phyloP scores from a whole-genome alignment of 1,140 invertebrate species.

The Tetramorium simillimum region DNA sequence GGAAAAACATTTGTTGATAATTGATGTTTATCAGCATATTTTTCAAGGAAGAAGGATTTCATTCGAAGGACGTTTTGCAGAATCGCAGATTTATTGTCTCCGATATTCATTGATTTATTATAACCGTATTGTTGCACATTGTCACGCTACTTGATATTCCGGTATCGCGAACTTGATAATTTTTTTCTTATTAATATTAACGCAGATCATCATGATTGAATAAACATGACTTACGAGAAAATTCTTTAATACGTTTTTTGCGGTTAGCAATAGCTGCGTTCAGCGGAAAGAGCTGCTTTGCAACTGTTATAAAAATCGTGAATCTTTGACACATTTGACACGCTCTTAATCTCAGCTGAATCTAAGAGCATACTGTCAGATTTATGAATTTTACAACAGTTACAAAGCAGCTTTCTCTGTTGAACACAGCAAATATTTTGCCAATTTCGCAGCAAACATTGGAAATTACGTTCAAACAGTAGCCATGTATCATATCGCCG shows the following conservation, averaged over 20 bases:
- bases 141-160: background rate
- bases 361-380: too few relatives aligned
- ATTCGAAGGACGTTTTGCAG: background rate
- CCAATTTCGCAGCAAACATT: background rate
- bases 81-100: background rate
- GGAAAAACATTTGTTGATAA: background rate
- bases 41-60: background rate
- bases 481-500: background rate
- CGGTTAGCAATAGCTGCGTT: too few relatives aligned
- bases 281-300: too few relatives aligned
- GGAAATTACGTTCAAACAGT: background rate
- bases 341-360: too few relatives aligned
- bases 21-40: background rate
- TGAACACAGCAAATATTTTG: background rate
- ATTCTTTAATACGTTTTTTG: too few relatives aligned
- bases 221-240: background rate
- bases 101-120: background rate
- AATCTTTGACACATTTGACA: too few relatives aligned
- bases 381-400: too few relatives aligned
- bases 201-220: background rate
- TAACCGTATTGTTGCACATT: background rate
- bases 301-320: too few relatives aligned
- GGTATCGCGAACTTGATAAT: background rate
- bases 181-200: background rate
- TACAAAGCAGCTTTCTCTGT: too few relatives aligned